These are phyloP conservation scores for Cryptocheilus praepositus DNA, from an alignment of 2,888 invertebrate genomes.

Conservation along the genomic window DNA sequence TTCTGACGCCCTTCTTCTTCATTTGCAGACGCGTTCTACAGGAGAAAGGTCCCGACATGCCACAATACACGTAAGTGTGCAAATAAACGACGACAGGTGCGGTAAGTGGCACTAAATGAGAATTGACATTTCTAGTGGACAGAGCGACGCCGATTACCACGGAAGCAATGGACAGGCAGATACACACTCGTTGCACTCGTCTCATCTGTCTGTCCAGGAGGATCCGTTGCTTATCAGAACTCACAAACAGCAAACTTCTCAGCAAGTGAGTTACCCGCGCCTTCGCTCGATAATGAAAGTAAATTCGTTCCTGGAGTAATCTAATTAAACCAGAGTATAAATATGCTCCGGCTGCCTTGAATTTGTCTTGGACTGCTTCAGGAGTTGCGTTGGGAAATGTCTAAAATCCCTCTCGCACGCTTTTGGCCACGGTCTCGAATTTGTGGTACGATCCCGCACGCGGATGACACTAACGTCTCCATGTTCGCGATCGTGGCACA, in stretches of 20 bases:
- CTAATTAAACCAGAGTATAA: too few species aligned
- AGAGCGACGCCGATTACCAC: conserved; percentile 76
- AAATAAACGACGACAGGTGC: conserved; percentile 3
- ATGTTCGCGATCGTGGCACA: neutral
- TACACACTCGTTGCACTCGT: conserved; percentile 79
- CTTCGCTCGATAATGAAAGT: neutral
- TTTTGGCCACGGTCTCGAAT: neutral
- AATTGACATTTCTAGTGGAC: conserved; percentile 67
- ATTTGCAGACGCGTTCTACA: conserved; percentile 80
- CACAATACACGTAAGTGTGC: conserved; percentile 80
- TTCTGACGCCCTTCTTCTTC: conserved; percentile 32
- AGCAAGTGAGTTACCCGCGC: conserved; percentile 74
- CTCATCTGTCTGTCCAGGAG: conserved; percentile 75
- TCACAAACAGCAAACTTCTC: conserved; percentile 82
- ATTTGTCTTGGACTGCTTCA: too few species aligned
- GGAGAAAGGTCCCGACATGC: conserved; percentile 81
- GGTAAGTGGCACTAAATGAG: conserved; percentile 19
- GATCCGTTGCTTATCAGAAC: conserved; percentile 79
- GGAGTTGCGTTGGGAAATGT: too few species aligned
- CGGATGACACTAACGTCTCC: too few species aligned
- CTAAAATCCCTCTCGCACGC: neutral
- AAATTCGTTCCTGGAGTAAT: neutral
- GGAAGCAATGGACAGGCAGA: conserved; percentile 82
- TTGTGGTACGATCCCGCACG: neutral
- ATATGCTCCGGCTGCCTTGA: too few species aligned